These are phyloP conservation scores for Stenoptilia bipunctidactyla DNA, from an alignment of 2,888 invertebrate species.

Conservation along the genomic window DNA sequence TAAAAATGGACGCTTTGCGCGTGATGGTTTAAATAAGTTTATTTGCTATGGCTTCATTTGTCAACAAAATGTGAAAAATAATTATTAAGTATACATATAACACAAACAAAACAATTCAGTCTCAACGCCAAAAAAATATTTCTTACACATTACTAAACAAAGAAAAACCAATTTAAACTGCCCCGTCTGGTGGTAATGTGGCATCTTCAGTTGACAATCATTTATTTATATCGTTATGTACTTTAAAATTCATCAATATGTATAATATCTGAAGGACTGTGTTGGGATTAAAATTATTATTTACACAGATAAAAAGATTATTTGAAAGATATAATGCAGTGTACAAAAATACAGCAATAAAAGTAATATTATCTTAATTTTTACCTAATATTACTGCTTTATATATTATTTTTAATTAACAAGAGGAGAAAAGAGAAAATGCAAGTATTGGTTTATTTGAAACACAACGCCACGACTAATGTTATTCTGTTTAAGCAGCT, in stretches of 20 bases:
- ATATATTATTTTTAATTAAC: constrained; percentile 20
- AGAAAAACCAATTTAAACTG: constrained; percentile 2
- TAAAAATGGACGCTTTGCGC: background rate
- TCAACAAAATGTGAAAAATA: constrained; percentile 58
- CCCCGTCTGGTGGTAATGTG: too few relatives aligned
- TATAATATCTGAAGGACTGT: background rate
- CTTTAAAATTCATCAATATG: constrained; percentile 14
- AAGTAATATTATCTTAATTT: constrained; percentile 32
- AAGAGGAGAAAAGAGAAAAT: constrained; percentile 31
- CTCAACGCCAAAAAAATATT: constrained; percentile 62
- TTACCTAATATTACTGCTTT: constrained; percentile 25
- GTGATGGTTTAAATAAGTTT: constrained; percentile 25
- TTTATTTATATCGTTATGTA: too few relatives aligned
- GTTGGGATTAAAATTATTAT: constrained; percentile 1
- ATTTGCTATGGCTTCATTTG: constrained; percentile 31
- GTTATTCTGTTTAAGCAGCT: constrained; percentile 50
- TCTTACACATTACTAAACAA: constrained; percentile 47
- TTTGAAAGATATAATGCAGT: constrained; percentile 18
- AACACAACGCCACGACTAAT: constrained; percentile 40
- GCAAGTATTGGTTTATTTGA: constrained; percentile 22
- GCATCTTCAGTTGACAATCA: too few relatives aligned
- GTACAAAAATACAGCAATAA: constrained; percentile 55
- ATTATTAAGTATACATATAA: constrained; percentile 56
- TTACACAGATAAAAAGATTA: background rate
- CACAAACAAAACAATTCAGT: constrained; percentile 71